Evolutionary conservation across 2,797 vertebrate genomes (phyloP), one percentile per base, ranked within the genome.

Genomic region (Amphiprion clarkii): DNA sequence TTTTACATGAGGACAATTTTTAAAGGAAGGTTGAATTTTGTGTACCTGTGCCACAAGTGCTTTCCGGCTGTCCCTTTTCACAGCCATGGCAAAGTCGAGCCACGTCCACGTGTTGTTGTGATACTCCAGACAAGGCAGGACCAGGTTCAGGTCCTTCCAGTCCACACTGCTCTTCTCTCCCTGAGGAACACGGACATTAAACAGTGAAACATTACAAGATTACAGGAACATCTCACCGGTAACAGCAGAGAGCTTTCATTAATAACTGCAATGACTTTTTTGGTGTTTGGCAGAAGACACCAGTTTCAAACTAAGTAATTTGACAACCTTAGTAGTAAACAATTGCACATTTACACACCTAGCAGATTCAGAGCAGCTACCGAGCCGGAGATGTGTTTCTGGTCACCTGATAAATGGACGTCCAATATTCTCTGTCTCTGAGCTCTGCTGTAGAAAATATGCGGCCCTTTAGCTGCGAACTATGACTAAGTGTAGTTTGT

Each of bases 81-180:
- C 97, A 0, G 98, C 98, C 97, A 99, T 99, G 76, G 98, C 98
- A 1, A 99, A 99, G 92, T 99, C 98, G 27, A 99, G 95, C 98
- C 98, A 99, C 0, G 98, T 99, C 98, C 98, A 99, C 0, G 98
- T 99, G 83, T 99, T 99, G 92, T 99, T 99, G 81, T 99, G 98
- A 80, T 99, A 99, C 82, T 99, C 98, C 91, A 99, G 89, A 92
- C 98, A 99, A 0, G 98, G 98, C 77, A 99, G 92, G 42, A 99
- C 98, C 83, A 99, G 92, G 92, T 97, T 99, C 74, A 99, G 95
- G 83, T 99, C 97, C 4, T 98, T 98, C 98, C 98, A 99, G 89
- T 99, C 98, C 67, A 99, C 97, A 0, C 97, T 99, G 87, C 96
- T 99, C 88, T 99, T 99, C 87, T 99, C 98, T 2, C 98, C 98